Evolutionary conservation across 2,888 invertebrate genomes (phyloP).

Genomic region (Volucella bombylans): DNA sequence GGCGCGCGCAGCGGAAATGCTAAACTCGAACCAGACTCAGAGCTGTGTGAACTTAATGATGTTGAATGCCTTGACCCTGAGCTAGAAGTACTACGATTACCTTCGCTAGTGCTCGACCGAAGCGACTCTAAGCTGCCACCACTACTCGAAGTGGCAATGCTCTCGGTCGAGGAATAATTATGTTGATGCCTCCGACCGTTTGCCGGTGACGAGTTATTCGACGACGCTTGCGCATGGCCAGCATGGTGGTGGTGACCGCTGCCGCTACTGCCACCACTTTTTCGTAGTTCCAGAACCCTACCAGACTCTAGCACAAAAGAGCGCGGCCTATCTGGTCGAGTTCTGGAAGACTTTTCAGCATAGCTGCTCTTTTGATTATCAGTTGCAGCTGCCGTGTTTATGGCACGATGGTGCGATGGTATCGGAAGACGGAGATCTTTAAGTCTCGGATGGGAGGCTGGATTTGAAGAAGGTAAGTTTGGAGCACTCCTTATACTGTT

Average conservation of each 20-base stretch:
- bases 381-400: constrained; percentile 43
- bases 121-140: constrained; percentile 94
- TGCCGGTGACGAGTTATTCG: constrained; percentile 75
- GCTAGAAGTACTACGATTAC: constrained; percentile 92
- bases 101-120: constrained; percentile 93
- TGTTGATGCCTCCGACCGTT: constrained; percentile 75
- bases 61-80: constrained; percentile 92
- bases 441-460: constrained; percentile 87
- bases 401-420: constrained; percentile 84
- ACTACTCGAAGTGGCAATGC: constrained; percentile 93
- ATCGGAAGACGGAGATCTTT: constrained; percentile 89
- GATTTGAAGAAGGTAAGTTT: constrained; percentile 87
- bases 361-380: constrained; percentile 59
- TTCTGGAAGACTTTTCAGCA: constrained; percentile 81
- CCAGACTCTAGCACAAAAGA: constrained; percentile 85
- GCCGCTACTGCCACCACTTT: constrained; percentile 83
- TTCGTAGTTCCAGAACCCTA: constrained; percentile 89
- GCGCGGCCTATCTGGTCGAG: constrained; percentile 87
- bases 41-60: constrained; percentile 92
- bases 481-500: constrained; percentile 92
- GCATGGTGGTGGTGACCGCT: constrained; percentile 81
- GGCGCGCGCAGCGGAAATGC: constrained; percentile 87
- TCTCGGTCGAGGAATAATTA: constrained; percentile 88
- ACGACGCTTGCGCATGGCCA: constrained; percentile 82
- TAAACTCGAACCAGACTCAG: constrained; percentile 87